A percentile compares a stretch with the other conserved stretches of the same genome.
Conservation (phyloP, 2,888 invertebrate genomes). For the Hypsopygia costalis region DNA sequence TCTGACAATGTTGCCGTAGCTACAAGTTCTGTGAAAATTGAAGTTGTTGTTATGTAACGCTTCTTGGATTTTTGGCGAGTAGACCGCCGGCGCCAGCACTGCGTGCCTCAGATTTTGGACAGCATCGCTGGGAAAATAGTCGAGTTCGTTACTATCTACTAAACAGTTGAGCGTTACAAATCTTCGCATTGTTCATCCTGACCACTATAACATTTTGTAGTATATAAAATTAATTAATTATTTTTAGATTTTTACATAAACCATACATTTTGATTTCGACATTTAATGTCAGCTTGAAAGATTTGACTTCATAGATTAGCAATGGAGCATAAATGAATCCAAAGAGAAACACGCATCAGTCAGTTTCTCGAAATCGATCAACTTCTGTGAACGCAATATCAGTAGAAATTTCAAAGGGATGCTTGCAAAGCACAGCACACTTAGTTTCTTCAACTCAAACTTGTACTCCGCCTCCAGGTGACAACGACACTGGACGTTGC, state of each 20-base stretch:
- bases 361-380: no score
- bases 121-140: slow-evolving; percentile 48
- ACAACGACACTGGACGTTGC: no score
- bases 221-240: slow-evolving; percentile 14
- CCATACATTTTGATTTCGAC: background rate
- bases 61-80: slow-evolving; percentile 50
- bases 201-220: slow-evolving; percentile 27
- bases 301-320: no score
- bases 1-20: slow-evolving; percentile 41
- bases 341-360: no score
- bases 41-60: slow-evolving; percentile 55
- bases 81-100: slow-evolving; percentile 42
- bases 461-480: no score
- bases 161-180: slow-evolving; percentile 52
- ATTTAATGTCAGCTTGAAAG: background rate
- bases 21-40: slow-evolving; percentile 58
- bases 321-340: no score
- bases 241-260: slow-evolving; percentile 1
- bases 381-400: no score
- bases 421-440: no score
- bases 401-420: no score
- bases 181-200: slow-evolving; percentile 58
- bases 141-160: slow-evolving; percentile 42
- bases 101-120: slow-evolving; percentile 52
- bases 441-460: no score